These are phyloP conservation scores for Strongylocentrotus purpuratus DNA, from an alignment of 35 echinoderm and acorn worm genomes.

Conservation along the genomic window DNA sequence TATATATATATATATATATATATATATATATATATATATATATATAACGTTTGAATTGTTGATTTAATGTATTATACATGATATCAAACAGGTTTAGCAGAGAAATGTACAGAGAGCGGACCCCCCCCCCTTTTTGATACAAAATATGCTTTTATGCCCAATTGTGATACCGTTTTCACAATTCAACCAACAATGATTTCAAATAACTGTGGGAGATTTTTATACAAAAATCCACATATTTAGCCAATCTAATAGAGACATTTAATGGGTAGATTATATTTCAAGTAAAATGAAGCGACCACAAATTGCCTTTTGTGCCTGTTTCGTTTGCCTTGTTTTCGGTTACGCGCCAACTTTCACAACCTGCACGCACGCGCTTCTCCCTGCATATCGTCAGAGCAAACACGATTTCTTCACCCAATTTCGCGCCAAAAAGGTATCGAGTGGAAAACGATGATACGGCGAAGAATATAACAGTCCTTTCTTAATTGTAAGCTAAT, in stretches of 20 bases:
- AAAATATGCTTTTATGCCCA: too few relatives aligned
- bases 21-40: too few relatives aligned
- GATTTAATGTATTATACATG: too few relatives aligned
- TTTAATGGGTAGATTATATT: neutral
- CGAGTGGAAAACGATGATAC: constrained; percentile 13
- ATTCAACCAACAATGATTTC: neutral
- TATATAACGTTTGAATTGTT: too few relatives aligned
- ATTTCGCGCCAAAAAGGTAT: neutral
- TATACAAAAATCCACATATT: neutral
- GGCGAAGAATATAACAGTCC: neutral
- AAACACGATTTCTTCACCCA: constrained; percentile 16
- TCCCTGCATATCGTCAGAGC: constrained; percentile 15
- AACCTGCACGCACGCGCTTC: neutral
- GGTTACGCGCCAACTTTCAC: constrained; percentile 39
- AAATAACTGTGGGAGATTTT: neutral
- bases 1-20: too few relatives aligned
- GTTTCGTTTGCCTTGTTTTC: constrained; percentile 48
- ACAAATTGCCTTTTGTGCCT: neutral
- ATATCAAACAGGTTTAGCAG: too few relatives aligned
- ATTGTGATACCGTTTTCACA: too few relatives aligned
- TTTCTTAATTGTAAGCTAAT: constrained; percentile 43
- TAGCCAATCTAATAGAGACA: neutral
- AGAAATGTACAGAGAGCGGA: too few relatives aligned
- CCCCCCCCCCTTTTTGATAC: too few relatives aligned
- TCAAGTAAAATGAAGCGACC: neutral